Base-by-base conservation (phyloP, 2,888 invertebrate genomes). In the Deladenus siricidicola region DNA sequence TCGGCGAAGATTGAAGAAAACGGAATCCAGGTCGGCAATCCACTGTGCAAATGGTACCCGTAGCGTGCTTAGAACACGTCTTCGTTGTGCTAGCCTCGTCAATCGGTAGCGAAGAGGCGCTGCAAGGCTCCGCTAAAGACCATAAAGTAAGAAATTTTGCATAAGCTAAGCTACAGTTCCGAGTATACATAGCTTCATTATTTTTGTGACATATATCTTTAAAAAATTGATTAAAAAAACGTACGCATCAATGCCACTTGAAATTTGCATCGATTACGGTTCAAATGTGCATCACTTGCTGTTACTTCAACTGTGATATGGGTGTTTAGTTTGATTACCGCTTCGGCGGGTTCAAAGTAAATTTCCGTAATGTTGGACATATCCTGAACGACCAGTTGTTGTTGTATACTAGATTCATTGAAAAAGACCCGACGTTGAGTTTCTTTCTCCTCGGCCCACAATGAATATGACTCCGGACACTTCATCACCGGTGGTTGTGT, bases 51-150 rank as follows among this genome's bases (percentile, higher is more conserved):
- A 78, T 76, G 74, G 85, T 84, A 1, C 81, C 79, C 29, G 76
- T 74, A 59, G 89, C 89, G 3, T 88, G 87, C 23, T 91, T 91
- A 76, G 90, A 89, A 29, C 79, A 79, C 24, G 60, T 62, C 56
- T 76, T 76, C 28, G 66, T 55, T 49, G 92, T 92, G 80, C 91
- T 87, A 4, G 56, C 21, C 0, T 88, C 87, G 0, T 93, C 91
- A 3, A 89, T 86, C 79, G 87, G 87, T 4, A 94, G 80, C 78
- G 93, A 91, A 90, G 92, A 92, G 74, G 90, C 89, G 0, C 91
- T 90, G 75, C 94, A 94, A 17, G 72, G 67, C 45, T 76, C 74
- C 1, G 76, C 73, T 77, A 67, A 60, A 73, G 43, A 14, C 14
- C 3, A 50, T 17, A 44, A 51, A 24, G 24, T 28, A 4, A 26